phyloP scores from a whole-genome alignment of 2,797 vertebrate species.

The Pteronotus mesoamericanus region DNA sequence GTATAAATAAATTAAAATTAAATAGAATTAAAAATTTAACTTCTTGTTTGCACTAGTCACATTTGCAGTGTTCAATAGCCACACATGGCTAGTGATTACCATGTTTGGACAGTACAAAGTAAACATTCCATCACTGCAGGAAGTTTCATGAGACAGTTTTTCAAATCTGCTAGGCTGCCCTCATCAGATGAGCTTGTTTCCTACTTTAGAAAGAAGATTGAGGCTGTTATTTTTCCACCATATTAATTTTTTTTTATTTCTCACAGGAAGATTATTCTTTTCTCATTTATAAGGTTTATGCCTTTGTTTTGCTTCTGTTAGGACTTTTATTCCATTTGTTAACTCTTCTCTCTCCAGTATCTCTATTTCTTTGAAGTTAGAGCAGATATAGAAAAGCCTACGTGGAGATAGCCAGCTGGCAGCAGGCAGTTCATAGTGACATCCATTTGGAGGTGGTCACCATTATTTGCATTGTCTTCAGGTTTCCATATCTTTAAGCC shows the following conservation, averaged over 20 bases:
- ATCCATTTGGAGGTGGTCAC: not conserved
- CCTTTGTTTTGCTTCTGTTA: not conserved
- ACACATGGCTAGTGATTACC: not conserved
- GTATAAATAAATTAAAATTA: conserved; percentile 21
- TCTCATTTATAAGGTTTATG: not conserved
- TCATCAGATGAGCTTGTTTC: not conserved
- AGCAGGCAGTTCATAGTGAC: not conserved
- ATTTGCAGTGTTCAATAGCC: not conserved
- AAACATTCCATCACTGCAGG: not conserved
- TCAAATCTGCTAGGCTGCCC: not conserved
- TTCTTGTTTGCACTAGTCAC: not conserved
- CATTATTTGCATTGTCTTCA: not conserved
- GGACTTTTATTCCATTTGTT: not conserved
- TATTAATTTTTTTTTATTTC: not conserved
- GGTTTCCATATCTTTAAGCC: not conserved
- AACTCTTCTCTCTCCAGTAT: not conserved
- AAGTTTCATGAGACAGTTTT: not conserved
- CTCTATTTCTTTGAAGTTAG: not conserved
- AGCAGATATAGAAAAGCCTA: not conserved
- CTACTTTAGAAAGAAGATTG: not conserved
- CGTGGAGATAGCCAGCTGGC: not conserved
- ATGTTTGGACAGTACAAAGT: not conserved
- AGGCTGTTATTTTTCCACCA: not conserved
- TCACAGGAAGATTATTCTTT: not conserved
- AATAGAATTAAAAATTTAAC: not conserved